Evolutionary conservation across 2,797 vertebrate genomes (phyloP).

Genomic region (Catharus ustulatus): DNA sequence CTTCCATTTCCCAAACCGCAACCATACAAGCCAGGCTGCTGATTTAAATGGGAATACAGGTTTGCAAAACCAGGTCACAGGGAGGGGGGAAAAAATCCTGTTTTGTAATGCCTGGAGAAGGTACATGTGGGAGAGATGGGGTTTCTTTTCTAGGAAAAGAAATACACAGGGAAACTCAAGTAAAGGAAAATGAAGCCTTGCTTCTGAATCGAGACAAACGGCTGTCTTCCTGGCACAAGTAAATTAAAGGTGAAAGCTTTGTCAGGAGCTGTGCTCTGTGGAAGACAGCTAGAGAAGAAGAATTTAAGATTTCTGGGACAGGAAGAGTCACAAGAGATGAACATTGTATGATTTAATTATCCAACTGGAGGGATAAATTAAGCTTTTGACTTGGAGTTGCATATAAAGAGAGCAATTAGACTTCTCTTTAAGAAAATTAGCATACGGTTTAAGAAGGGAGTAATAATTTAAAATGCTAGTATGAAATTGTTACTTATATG

Average conservation of each 20-base stretch:
- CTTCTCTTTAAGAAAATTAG: conserved; percentile 48
- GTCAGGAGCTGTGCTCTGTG: conserved; percentile 8
- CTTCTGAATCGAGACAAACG: conserved; percentile 5
- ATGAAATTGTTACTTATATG: conserved; percentile 1
- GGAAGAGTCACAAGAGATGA: conserved; percentile 21
- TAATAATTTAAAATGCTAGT: neutral
- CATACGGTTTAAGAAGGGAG: conserved; percentile 15
- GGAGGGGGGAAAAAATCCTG: neutral
- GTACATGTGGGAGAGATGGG: neutral
- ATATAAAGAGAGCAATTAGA: conserved; percentile 45
- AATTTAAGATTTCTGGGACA: conserved; percentile 30
- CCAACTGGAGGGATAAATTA: conserved; percentile 38
- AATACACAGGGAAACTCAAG: neutral
- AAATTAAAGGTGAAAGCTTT: conserved; percentile 42
- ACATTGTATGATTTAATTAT: conserved; percentile 34
- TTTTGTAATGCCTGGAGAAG: conserved; percentile 18
- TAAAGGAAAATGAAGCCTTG: neutral
- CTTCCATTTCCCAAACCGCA: neutral
- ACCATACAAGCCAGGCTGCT: neutral
- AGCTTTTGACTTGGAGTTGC: conserved; percentile 46
- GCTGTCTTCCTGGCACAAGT: conserved; percentile 14
- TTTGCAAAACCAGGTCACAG: conserved; percentile 43
- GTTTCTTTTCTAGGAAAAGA: conserved; percentile 23
- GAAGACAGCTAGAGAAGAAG: conserved; percentile 41
- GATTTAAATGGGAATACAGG: neutral